phyloP scores from a whole-genome alignment of 64 coral and sea anemone genomes.

The Porites australiensis region DNA sequence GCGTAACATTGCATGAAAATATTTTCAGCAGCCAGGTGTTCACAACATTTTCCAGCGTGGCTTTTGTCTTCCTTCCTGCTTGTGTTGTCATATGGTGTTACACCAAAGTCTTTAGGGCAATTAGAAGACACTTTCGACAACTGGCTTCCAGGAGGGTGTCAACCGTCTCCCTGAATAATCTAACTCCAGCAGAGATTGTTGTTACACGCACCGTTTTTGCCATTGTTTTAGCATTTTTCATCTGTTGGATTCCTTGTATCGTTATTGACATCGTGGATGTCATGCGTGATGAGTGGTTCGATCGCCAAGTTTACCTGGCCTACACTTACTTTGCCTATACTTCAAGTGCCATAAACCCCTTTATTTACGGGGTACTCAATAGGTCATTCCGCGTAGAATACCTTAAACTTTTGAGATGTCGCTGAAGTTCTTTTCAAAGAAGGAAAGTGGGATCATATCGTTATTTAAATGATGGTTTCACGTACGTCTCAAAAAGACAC shows the following conservation, averaged over 20 bases:
- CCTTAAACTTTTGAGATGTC: slow-evolving; percentile 40
- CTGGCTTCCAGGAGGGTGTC: slow-evolving; percentile 19
- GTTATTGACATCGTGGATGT: slow-evolving; percentile 62
- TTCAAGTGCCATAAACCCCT: slow-evolving; percentile 66
- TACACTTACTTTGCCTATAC: slow-evolving; percentile 73
- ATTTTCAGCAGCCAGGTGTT: slow-evolving; percentile 49
- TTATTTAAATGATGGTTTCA: too few species aligned
- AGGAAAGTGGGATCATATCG: too few species aligned
- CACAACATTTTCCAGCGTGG: slow-evolving; percentile 67
- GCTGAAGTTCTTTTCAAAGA: background rate
- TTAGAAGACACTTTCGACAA: slow-evolving; percentile 55
- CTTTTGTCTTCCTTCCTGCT: slow-evolving; percentile 83
- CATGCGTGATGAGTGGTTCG: slow-evolving; percentile 44
- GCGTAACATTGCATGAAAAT: slow-evolving; percentile 46
- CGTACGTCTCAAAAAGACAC: too few species aligned
- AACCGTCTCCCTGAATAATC: background rate
- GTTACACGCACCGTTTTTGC: slow-evolving; percentile 66
- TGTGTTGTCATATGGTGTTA: slow-evolving; percentile 81
- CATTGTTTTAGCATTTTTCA: slow-evolving; percentile 56
- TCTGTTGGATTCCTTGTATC: slow-evolving; percentile 77
- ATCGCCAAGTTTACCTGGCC: slow-evolving; percentile 56
- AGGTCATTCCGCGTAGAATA: slow-evolving; percentile 56
- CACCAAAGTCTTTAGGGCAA: slow-evolving; percentile 64
- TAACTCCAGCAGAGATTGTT: slow-evolving; percentile 42
- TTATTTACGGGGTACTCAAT: slow-evolving; percentile 73